Conservation (phyloP, 2,888 invertebrate genomes). For the Erpobdella octoculata region DNA sequence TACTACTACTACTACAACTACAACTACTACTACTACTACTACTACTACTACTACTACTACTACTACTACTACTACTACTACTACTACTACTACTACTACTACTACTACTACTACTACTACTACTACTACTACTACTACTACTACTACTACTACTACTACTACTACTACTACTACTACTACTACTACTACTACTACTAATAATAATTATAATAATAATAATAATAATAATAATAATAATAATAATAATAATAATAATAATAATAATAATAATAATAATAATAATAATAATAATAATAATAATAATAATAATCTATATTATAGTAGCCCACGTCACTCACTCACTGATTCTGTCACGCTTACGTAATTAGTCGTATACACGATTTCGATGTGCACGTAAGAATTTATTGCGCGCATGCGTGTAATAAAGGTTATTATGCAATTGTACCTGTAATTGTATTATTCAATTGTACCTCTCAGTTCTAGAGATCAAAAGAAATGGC, state of each 20-base stretch:
- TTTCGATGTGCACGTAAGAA: too few species aligned
- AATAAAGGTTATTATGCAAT: too few species aligned
- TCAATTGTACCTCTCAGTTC: too few species aligned
- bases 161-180: slow-evolving; percentile 4
- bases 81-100: slow-evolving; percentile 7
- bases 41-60: slow-evolving; percentile 28
- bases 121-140: slow-evolving; percentile 5
- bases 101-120: slow-evolving; percentile 16
- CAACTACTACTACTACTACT: slow-evolving; percentile 26
- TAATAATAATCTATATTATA: too few species aligned
- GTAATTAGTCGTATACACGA: too few species aligned
- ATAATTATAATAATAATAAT: too few species aligned
- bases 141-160: slow-evolving; percentile 8
- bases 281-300: too few species aligned
- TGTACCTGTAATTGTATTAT: too few species aligned
- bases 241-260: not conserved
- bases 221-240: not conserved
- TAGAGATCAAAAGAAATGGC: too few species aligned
- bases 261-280: slow-evolving; percentile 7
- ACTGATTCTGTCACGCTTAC: too few species aligned
- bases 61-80: slow-evolving; percentile 24
- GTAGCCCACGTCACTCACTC: too few species aligned
- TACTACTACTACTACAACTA: slow-evolving; percentile 25
- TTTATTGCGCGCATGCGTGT: too few species aligned
- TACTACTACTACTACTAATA: not conserved